Conservation (phyloP, 2,113 vertebrate species). For the Bubo scandiacus region DNA sequence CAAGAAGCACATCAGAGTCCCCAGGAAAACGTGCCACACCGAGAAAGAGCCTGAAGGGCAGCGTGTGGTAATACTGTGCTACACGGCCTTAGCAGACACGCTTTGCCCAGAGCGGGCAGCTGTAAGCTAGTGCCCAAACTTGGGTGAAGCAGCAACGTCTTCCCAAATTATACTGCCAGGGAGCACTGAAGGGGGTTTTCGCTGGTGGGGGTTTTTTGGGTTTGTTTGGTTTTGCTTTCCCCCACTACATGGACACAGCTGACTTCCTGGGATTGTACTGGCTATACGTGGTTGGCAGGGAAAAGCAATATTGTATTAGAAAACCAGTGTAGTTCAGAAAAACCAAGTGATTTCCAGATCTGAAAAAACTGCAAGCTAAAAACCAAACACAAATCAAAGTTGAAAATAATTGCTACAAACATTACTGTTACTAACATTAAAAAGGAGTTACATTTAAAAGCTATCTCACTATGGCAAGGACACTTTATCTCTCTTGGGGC, state of each 20-base stretch:
- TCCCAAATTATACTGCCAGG: neutral
- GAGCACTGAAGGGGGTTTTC: neutral
- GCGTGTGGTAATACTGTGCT: rapidly evolving
- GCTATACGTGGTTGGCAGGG: neutral
- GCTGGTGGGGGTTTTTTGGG: neutral
- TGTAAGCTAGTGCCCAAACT: neutral
- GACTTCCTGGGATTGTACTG: neutral
- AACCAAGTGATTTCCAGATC: neutral
- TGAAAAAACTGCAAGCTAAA: neutral
- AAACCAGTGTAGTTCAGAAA: neutral
- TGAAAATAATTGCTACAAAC: neutral
- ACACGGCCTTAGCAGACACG: rapidly evolving
- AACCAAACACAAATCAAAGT: neutral
- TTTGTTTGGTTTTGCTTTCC: neutral
- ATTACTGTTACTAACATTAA: neutral
- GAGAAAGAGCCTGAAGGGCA: neutral
- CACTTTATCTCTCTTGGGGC: neutral
- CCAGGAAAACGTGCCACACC: rapidly evolving
- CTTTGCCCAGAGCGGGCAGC: neutral
- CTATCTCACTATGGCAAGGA: neutral
- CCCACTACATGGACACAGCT: neutral
- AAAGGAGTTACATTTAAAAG: neutral
- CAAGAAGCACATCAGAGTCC: neutral
- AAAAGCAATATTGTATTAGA: neutral
- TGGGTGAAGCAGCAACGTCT: neutral